Evolutionary conservation across 2,888 invertebrate species (phyloP), one percentile per base, ranked within the genome.

Genomic region (Anoplius nigerrimus): DNA sequence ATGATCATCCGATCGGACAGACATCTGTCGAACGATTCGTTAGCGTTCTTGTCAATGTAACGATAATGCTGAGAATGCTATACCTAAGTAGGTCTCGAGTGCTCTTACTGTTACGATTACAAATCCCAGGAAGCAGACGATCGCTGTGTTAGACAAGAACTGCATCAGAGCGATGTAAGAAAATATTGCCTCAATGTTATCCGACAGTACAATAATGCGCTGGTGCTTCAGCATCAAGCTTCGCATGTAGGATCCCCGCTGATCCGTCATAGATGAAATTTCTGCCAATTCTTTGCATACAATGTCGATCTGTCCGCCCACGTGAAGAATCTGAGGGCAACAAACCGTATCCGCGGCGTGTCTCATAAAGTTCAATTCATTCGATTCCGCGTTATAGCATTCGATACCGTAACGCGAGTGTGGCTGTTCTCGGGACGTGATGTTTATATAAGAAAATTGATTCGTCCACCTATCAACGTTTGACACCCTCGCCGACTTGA

Each of bases 261-360:
- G 18, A 22, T 48, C 11, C 15, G 20, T 42, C 21, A 48, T 24
- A 22, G 42, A 16, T 5, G 67, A 24, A n/a, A 62, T 55, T 15
- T 68, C 48, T n/a, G 18, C 22, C 52, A 71, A 56, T 11, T 11
- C 54, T 5, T 48, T 59, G 18, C 78, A 70, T 24, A 78, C 68
- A 42, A 78, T 71, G 48, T 78, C 79, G 46, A 79, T 62, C 60
- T 76, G 79, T 2, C 76, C 76, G 42, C 76, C 79, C 20, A 69
- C 62, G 43, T 78, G 78, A 59, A 78, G 76, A 45, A 76, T 59
- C 78, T 78, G 62, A 68, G 72, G 22, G n/a, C 8, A 34, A 34
- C 11, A 6, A 34, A 1, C 34, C 6, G n/a, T n/a, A n/a, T n/a
- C n/a, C n/a, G n/a, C n/a, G n/a, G n/a, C n/a, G n/a, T n/a, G n/a